Evolutionary conservation across 2,888 invertebrate genomes (phyloP).

Genomic region (Troilus luridus): DNA sequence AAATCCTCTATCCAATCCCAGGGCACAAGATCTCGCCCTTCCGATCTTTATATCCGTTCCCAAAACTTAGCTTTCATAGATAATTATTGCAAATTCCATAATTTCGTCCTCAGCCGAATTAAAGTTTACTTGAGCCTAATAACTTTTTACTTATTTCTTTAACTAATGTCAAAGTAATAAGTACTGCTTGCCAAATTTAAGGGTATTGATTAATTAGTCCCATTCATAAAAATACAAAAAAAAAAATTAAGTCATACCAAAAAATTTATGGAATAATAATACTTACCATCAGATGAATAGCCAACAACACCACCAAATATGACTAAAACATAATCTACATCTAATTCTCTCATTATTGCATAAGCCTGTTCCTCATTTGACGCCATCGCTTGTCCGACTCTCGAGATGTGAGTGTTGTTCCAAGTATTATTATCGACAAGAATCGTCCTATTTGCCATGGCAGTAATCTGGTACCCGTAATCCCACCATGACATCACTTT

Average conservation of each 20-base stretch:
- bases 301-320: conserved; percentile 99
- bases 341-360: conserved; percentile 96
- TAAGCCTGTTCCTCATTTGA: conserved; percentile 97
- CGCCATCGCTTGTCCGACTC: conserved; percentile 99
- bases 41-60: no score
- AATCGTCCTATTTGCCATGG: conserved; percentile 98
- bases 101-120: no score
- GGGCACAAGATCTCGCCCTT: no score
- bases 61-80: no score
- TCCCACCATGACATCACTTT: conserved; percentile 99
- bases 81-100: no score
- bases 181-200: no score
- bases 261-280: background rate
- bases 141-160: no score
- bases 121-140: no score
- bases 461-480: conserved; percentile 99
- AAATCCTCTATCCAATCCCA: no score
- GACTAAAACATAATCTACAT: conserved; percentile 97
- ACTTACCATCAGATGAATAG: conserved; percentile 94
- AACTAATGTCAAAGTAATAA: no score
- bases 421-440: conserved; percentile 99
- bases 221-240: no score
- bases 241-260: background rate
- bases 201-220: no score
- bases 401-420: conserved; percentile 99